Evolutionary conservation across 2,888 invertebrate genomes (phyloP).

Genomic region (Ischnura elegans): DNA sequence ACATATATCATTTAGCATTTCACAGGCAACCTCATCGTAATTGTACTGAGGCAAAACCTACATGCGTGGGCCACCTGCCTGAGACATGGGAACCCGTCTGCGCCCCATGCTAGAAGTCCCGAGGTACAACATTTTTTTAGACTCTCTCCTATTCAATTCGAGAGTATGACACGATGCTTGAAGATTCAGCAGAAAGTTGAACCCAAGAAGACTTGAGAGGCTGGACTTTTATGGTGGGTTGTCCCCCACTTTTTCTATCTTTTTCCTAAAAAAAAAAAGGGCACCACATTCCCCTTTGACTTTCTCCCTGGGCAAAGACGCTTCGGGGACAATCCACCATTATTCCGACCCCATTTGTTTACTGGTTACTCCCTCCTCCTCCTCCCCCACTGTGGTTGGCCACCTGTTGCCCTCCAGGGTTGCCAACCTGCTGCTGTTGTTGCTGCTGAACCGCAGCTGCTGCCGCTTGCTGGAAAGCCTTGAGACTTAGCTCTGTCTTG

Average conservation of each 20-base stretch:
- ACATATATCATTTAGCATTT: slow-evolving; percentile 44
- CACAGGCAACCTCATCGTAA: slow-evolving; percentile 56
- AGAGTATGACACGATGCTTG: slow-evolving; percentile 45
- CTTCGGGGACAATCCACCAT: neutral
- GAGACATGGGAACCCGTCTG: slow-evolving; percentile 48
- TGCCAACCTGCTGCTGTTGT: slow-evolving; percentile 68
- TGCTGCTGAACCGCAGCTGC: slow-evolving; percentile 68
- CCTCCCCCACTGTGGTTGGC: slow-evolving; percentile 62
- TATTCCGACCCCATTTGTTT: neutral
- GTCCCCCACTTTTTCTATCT: neutral
- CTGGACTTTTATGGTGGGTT: slow-evolving; percentile 6
- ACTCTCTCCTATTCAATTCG: neutral
- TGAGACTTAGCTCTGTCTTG: slow-evolving; percentile 86
- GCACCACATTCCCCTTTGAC: slow-evolving; percentile 37
- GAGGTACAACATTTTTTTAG: too few relatives aligned
- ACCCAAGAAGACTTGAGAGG: slow-evolving; percentile 39
- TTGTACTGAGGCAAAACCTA: slow-evolving; percentile 61
- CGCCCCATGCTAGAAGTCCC: slow-evolving; percentile 7
- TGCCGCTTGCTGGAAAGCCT: slow-evolving; percentile 76
- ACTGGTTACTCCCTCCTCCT: slow-evolving; percentile 57
- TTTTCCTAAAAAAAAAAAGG: neutral
- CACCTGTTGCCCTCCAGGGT: slow-evolving; percentile 51
- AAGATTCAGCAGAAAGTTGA: slow-evolving; percentile 45
- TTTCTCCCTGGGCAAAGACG: slow-evolving; percentile 26
- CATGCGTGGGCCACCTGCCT: slow-evolving; percentile 64